Evolutionary conservation across 2,113 vertebrate species (phyloP), one percentile per base, ranked within the genome.

Genomic region (Heterotilapia buettikoferi): DNA sequence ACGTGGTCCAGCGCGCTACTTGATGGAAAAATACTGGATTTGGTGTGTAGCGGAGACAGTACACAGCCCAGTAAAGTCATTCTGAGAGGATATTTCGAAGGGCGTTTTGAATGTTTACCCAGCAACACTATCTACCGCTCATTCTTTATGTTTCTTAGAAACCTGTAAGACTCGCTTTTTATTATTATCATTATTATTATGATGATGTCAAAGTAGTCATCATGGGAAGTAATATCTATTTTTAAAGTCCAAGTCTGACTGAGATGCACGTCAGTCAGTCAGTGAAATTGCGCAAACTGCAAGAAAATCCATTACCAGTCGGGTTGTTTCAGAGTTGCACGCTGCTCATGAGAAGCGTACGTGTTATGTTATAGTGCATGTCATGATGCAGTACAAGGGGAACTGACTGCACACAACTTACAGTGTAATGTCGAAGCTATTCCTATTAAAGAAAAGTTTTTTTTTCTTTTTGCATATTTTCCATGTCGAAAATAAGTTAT

Each of bases 21-120:
- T 97, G 96, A 97, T 97, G 97, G 97, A 97, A 97, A 97, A 97
- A 97, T 97, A 97, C 97, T 96, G 96, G 97, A 96, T 96, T 96
- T 96, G 93, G 94, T 96, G 95, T 94, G 92, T 90, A 94, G 92
- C 88, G 87, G 88, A 92, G 92, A 92, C 88, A 84, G 93, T 87
- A 90, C 94, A 93, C 92, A 93, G 86, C 80, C 94, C 84, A 91
- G 90, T 87, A 93, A 95, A 96, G 94, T 95, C 94, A 93, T 88
- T 88, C 87, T 89, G 84, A 54, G 80, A 91, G 93, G 92, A 33
- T 90, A 92, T 92, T 90, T 88, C 85, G 86, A 94, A 94, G 94
- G 95, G 92, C 93, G 92, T 89, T 81, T 45, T 43, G 68, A 85
- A 82, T 80, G 79, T 91, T 92, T 95, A 94, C 95, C 94, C 92